phyloP scores from a whole-genome alignment of 2,113 vertebrate species.

The Eolophus roseicapilla region DNA sequence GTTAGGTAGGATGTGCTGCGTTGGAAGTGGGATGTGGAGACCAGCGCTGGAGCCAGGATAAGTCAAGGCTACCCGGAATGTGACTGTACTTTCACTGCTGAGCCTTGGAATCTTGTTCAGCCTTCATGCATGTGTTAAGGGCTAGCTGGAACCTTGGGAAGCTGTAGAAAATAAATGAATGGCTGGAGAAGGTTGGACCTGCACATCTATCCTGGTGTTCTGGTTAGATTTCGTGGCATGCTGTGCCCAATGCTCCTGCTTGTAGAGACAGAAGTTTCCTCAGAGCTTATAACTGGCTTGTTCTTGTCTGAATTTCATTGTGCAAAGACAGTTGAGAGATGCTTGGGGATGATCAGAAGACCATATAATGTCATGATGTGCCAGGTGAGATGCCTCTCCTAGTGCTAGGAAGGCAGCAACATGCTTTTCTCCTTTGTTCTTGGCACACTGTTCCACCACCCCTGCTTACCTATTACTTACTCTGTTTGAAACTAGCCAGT shows the following conservation, averaged over 20 bases:
- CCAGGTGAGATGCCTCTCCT: not conserved
- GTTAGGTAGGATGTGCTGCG: not conserved
- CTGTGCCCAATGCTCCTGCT: not conserved
- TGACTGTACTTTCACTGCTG: not conserved
- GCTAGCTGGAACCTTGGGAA: not conserved
- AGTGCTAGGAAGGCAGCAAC: not conserved
- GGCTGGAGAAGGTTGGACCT: not conserved
- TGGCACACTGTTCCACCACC: not conserved
- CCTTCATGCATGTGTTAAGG: not conserved
- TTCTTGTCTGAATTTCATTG: not conserved
- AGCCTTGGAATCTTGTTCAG: not conserved
- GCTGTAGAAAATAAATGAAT: not conserved
- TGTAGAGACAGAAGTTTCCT: not conserved
- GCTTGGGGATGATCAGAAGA: not conserved
- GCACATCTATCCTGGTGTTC: not conserved
- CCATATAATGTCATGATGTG: not conserved
- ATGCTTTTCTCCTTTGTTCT: not conserved
- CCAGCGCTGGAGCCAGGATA: not conserved
- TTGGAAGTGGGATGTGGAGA: not conserved
- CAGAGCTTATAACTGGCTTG: not conserved
- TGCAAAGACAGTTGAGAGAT: not conserved
- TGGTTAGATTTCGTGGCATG: not conserved
- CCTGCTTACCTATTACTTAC: not conserved
- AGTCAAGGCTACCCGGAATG: not conserved
- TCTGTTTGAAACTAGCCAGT: not conserved